These are phyloP conservation scores for Ovis aries DNA, from an alignment of 2,113 vertebrate genomes.

Conservation along the genomic window ARS-UI_Ramb_v3.0 NC_056079.1:42782001-42782500, in stretches of 20 bases:
- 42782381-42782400: neutral
- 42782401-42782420: neutral
- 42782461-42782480: neutral
- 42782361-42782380: neutral
- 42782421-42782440: neutral
- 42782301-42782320: neutral
- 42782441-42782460: neutral
- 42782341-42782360: neutral
- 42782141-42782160: neutral
- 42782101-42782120: neutral
- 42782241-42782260: neutral
- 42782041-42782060: rapidly evolving
- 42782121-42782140: neutral
- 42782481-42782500: neutral
- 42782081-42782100: neutral
- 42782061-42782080: neutral
- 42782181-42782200: neutral
- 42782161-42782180: neutral
- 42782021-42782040: neutral
- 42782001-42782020: neutral
- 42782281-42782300: neutral
- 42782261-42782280: neutral
- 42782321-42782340: neutral
- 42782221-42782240: neutral
- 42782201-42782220: neutral